These are phyloP conservation scores for Tetranychus cinnabarinus DNA, from an alignment of 1,140 invertebrate genomes.

Conservation along the genomic window DNA sequence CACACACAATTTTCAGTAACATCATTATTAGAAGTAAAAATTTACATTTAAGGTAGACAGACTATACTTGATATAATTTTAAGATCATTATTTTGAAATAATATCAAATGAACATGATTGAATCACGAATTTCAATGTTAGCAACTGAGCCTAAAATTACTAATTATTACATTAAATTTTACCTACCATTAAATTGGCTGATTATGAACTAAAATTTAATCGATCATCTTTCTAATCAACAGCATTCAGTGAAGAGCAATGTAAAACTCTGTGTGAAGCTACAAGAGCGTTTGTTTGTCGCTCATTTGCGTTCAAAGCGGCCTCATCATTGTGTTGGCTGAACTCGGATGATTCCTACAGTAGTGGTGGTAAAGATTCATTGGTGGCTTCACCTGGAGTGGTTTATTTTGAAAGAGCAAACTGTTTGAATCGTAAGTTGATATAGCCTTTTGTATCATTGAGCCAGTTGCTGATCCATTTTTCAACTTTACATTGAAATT, in stretches of 20 bases:
- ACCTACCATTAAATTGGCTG: background rate
- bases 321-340: constrained; percentile 10
- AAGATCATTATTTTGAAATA: too few species aligned
- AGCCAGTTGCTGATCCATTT: background rate
- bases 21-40: too few species aligned
- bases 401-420: constrained; percentile 27
- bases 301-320: constrained; percentile 12
- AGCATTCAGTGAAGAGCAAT: constrained; percentile 11
- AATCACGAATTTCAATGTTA: too few species aligned
- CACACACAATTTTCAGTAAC: too few species aligned
- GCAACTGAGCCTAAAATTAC: too few species aligned
- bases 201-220: background rate
- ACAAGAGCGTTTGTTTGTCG: constrained; percentile 15
- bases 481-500: background rate
- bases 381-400: constrained; percentile 19
- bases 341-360: constrained; percentile 13
- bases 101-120: too few species aligned
- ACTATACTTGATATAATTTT: too few species aligned
- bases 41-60: too few species aligned
- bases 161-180: too few species aligned
- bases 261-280: constrained; percentile 13
- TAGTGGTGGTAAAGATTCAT: constrained; percentile 13
- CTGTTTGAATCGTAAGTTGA: constrained; percentile 23
- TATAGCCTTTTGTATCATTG: constrained; percentile 2
- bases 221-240: background rate